Evolutionary conservation across 2,888 invertebrate species (phyloP).

Genomic region (Sycophila texana): DNA sequence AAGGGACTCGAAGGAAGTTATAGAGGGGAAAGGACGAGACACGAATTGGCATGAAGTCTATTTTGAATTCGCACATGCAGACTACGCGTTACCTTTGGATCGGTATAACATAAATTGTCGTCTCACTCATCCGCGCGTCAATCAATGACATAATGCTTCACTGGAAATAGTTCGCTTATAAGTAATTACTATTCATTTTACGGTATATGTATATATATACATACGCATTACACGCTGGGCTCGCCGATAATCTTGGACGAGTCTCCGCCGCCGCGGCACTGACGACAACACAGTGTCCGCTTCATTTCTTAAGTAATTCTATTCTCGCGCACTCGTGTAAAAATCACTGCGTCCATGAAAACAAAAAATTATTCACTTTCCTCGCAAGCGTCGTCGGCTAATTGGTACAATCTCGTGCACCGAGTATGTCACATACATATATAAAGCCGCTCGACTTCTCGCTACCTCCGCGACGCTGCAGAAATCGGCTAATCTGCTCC

Average conservation of each 20-base stretch:
- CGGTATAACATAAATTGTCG: no score
- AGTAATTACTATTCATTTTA: constrained; percentile 6
- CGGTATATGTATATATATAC: constrained; percentile 20
- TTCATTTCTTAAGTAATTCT: constrained; percentile 32
- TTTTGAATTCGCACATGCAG: constrained; percentile 7
- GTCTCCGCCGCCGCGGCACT: no score
- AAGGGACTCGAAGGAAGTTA: not conserved
- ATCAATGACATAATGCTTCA: constrained; percentile 14
- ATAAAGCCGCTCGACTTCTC: no score
- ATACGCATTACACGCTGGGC: constrained; percentile 8
- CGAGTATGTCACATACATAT: no score
- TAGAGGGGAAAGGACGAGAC: not conserved
- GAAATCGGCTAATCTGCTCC: no score
- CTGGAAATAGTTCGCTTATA: constrained; percentile 27
- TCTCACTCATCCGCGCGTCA: constrained; percentile 3
- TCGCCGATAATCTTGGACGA: no score
- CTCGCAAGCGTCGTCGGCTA: not conserved
- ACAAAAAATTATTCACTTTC: not conserved
- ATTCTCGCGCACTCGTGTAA: not conserved
- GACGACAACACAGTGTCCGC: no score
- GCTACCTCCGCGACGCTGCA: no score
- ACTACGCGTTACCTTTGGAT: not conserved
- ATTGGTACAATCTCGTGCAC: no score
- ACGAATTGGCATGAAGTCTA: not conserved
- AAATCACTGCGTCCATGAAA: not conserved